Evolutionary conservation across 2,888 invertebrate genomes (phyloP).

Genomic region (Didymodactylos carnosus): DNA sequence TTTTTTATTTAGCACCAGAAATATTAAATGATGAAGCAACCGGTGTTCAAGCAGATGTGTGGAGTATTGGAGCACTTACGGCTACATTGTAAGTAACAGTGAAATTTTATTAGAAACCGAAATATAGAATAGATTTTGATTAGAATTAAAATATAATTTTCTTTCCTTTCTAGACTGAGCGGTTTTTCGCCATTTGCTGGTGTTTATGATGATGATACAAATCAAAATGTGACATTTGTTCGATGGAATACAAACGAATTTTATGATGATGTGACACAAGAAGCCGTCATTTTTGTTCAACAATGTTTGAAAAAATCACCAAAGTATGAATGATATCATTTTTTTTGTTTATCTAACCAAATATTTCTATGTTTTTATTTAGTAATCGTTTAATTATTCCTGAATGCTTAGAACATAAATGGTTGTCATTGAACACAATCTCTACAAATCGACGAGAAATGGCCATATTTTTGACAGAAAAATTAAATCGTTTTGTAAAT

Average conservation of each 20-base stretch:
- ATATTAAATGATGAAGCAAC: constrained; percentile 65
- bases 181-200: constrained; percentile 78
- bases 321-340: constrained; percentile 42
- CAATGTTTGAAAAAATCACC: constrained; percentile 80
- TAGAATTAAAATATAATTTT: background rate
- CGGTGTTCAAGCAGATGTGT: constrained; percentile 49
- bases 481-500: constrained; percentile 9
- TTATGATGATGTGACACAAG: constrained; percentile 77
- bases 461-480: constrained; percentile 9
- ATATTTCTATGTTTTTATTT: constrained; percentile 23
- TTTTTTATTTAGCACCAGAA: constrained; percentile 52
- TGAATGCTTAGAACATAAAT: constrained; percentile 83
- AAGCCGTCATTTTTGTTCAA: constrained; percentile 78
- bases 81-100: constrained; percentile 28
- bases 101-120: background rate
- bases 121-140: background rate
- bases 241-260: constrained; percentile 78
- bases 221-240: constrained; percentile 72
- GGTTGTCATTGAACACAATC: constrained; percentile 55
- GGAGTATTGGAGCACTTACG: constrained; percentile 29
- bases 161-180: constrained; percentile 46
- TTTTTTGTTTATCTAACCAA: background rate
- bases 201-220: constrained; percentile 56
- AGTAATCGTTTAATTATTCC: constrained; percentile 80
- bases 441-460: constrained; percentile 4